Evolutionary conservation across 2,113 vertebrate species (phyloP).

Genomic region (Cynoglossus semilaevis): DNA sequence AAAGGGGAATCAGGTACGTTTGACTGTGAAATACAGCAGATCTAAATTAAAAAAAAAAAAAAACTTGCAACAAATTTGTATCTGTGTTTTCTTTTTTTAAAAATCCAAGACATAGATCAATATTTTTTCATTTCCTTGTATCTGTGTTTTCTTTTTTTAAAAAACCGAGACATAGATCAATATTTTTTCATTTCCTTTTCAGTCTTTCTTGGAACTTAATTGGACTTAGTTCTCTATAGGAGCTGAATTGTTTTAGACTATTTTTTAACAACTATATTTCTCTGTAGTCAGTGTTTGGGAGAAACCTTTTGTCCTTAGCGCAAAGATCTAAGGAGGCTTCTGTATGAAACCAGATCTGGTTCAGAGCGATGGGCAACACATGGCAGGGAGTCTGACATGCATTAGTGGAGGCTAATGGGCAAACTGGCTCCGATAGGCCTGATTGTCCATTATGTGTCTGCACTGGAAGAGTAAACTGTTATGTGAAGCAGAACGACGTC

Average conservation of each 20-base stretch:
- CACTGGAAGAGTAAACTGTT: conserved; percentile 39
- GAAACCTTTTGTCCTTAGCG: conserved; percentile 12
- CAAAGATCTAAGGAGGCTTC: conserved; percentile 43
- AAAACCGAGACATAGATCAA: too few species aligned
- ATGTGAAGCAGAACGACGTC: background rate
- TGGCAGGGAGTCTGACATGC: conserved; percentile 46
- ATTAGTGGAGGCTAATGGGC: conserved; percentile 68
- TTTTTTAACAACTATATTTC: conserved; percentile 9
- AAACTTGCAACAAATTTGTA: too few species aligned
- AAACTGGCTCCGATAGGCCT: conserved; percentile 61
- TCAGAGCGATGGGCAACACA: conserved; percentile 54
- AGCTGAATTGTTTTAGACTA: background rate
- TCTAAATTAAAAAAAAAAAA: background rate
- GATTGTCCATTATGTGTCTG: conserved; percentile 64
- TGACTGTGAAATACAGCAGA: conserved; percentile 4
- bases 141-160: too few species aligned
- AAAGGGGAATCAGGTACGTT: conserved; percentile 26
- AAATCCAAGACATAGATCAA: too few species aligned
- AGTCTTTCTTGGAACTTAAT: too few species aligned
- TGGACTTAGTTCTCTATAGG: too few species aligned
- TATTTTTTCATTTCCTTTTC: too few species aligned
- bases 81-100: too few species aligned
- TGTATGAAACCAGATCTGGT: conserved; percentile 64
- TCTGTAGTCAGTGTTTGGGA: conserved; percentile 41
- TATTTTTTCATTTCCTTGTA: too few species aligned